phyloP scores from a whole-genome alignment of 2,888 invertebrate species.

The Ceramica pisi region DNA sequence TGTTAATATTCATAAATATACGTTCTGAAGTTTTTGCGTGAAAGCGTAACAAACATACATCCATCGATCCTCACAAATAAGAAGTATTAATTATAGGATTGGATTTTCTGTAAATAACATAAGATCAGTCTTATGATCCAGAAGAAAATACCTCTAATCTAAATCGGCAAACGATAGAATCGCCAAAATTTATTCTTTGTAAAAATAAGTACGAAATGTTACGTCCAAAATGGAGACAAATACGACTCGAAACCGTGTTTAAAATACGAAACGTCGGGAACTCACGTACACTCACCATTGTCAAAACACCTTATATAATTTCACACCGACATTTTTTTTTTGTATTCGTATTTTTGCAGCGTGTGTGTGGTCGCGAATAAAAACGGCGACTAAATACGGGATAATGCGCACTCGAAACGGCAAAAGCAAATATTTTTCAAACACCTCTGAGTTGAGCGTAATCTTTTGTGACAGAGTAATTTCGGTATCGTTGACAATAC shows the following conservation, averaged over 20 bases:
- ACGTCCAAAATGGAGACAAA: slow-evolving; percentile 76
- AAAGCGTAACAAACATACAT: too few species aligned
- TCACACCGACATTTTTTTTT: slow-evolving; percentile 75
- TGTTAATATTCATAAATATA: too few species aligned
- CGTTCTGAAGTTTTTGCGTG: too few species aligned
- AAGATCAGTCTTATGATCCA: not conserved
- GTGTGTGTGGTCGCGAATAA: slow-evolving; percentile 86
- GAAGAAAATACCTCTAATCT: not conserved
- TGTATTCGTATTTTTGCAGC: slow-evolving; percentile 62
- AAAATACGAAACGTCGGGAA: slow-evolving; percentile 84
- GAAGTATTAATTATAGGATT: too few species aligned
- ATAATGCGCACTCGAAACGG: slow-evolving; percentile 85
- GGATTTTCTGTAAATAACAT: not conserved
- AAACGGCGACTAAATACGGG: slow-evolving; percentile 78
- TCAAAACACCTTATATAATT: slow-evolving; percentile 90
- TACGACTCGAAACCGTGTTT: slow-evolving; percentile 81
- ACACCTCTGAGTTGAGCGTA: slow-evolving; percentile 83
- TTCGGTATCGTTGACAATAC: slow-evolving; percentile 88
- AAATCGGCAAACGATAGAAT: slow-evolving; percentile 6
- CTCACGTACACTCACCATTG: slow-evolving; percentile 88
- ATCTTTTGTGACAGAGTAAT: slow-evolving; percentile 87
- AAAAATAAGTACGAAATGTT: slow-evolving; percentile 31
- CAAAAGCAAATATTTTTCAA: slow-evolving; percentile 89
- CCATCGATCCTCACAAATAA: too few species aligned
- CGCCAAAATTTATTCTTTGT: slow-evolving; percentile 24